These are phyloP conservation scores for Microplitis deprimator DNA, from an alignment of 2,888 invertebrate genomes.

Conservation along the genomic window DNA sequence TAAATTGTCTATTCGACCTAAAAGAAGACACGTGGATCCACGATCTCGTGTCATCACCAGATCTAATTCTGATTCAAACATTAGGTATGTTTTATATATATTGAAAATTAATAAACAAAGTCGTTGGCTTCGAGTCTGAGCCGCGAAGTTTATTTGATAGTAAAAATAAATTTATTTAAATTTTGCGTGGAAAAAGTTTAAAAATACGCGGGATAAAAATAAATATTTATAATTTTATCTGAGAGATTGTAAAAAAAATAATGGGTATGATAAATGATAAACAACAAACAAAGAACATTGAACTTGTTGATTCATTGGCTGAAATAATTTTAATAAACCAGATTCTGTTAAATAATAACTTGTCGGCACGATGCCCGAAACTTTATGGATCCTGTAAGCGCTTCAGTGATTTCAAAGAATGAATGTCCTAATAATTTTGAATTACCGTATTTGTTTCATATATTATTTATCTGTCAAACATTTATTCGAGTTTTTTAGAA, in stretches of 20 bases:
- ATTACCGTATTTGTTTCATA: too few relatives aligned
- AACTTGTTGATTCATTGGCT: slow-evolving; percentile 16
- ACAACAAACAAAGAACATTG: slow-evolving; percentile 21
- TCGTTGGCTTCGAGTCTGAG: not conserved
- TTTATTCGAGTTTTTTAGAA: not conserved
- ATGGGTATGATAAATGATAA: not conserved
- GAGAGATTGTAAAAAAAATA: too few relatives aligned
- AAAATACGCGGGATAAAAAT: too few relatives aligned
- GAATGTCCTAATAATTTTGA: too few relatives aligned
- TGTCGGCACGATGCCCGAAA: not conserved
- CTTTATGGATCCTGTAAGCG: not conserved
- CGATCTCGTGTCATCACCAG: slow-evolving; percentile 64
- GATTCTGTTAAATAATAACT: not conserved
- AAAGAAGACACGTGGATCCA: slow-evolving; percentile 77
- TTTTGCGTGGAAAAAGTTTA: too few relatives aligned
- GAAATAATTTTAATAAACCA: not conserved
- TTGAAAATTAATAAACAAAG: slow-evolving; percentile 5
- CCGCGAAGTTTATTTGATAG: not conserved
- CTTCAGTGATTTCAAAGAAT: too few relatives aligned
- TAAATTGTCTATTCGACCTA: slow-evolving; percentile 82
- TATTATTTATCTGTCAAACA: not conserved
- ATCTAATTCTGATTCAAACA: slow-evolving; percentile 58
- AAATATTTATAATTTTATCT: too few relatives aligned
- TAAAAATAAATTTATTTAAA: slow-evolving; percentile 19
- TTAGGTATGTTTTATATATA: slow-evolving; percentile 54